phyloP scores from a whole-genome alignment of 2,888 invertebrate species.

The Leucophora obtusa region DNA sequence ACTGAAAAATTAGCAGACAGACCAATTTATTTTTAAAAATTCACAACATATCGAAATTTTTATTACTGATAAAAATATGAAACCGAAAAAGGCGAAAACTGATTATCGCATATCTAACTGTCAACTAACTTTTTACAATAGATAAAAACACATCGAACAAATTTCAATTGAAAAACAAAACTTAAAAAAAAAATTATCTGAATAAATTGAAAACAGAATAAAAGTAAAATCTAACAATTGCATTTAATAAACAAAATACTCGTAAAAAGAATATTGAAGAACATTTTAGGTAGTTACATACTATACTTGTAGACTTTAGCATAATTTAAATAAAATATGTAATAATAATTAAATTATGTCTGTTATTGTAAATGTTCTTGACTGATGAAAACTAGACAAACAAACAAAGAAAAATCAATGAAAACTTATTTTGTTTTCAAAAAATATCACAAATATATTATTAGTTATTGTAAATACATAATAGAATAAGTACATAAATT shows the following conservation, averaged over 20 bases:
- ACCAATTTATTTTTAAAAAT: slow-evolving; percentile 6
- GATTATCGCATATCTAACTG: slow-evolving; percentile 26
- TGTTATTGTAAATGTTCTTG: slow-evolving; percentile 48
- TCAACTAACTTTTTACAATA: neutral
- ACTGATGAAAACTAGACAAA: slow-evolving; percentile 35
- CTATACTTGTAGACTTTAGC: neutral
- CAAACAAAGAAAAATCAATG: neutral
- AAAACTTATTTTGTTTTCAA: neutral
- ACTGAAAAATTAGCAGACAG: neutral
- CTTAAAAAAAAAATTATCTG: slow-evolving; percentile 1
- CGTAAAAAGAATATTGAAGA: neutral
- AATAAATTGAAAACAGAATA: slow-evolving; percentile 11
- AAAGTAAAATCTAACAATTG: slow-evolving; percentile 24
- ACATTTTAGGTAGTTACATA: slow-evolving; percentile 1
- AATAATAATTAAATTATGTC: neutral
- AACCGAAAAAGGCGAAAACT: neutral
- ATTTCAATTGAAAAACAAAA: neutral
- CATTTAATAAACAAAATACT: slow-evolving; percentile 23
- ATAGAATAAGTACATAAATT: neutral
- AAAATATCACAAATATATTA: neutral
- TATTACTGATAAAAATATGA: neutral
- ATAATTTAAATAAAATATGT: neutral
- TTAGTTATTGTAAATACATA: neutral
- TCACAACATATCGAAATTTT: slow-evolving; percentile 43
- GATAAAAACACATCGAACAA: neutral